phyloP scores from a whole-genome alignment of 2,797 vertebrate genomes.

The Anguilla obscura region DNA sequence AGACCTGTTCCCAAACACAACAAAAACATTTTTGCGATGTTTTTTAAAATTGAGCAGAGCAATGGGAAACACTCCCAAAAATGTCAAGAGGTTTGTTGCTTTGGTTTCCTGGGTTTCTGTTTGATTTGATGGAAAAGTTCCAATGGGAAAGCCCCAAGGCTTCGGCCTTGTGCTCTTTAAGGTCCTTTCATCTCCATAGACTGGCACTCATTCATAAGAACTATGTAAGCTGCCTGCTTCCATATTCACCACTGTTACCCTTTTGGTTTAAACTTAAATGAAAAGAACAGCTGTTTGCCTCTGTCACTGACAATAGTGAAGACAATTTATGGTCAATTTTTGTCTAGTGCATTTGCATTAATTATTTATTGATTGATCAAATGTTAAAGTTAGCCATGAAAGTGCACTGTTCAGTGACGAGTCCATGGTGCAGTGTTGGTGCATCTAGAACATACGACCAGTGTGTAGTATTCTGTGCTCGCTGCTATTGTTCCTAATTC shows the following conservation, averaged over 20 bases:
- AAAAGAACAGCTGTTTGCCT: not conserved
- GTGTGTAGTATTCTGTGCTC: not conserved
- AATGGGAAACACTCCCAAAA: not conserved
- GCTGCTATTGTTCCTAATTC: not conserved
- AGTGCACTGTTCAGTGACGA: not conserved
- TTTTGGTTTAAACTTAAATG: not conserved
- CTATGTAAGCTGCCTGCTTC: not conserved
- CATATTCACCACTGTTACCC: not conserved
- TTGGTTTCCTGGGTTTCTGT: not conserved
- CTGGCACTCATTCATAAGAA: not conserved
- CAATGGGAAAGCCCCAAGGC: not conserved
- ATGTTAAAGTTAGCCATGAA: not conserved
- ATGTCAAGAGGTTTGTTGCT: not conserved
- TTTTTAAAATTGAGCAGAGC: not conserved
- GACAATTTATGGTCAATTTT: not conserved
- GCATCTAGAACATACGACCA: not conserved
- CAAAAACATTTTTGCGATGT: not conserved
- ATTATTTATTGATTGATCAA: not conserved
- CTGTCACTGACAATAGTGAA: not conserved
- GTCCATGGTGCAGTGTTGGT: not conserved
- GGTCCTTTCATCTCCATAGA: not conserved
- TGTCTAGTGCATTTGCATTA: not conserved
- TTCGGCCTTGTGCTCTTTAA: not conserved
- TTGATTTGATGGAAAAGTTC: not conserved
- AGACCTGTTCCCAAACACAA: not conserved